phyloP scores from a whole-genome alignment of 2,888 invertebrate species.

The Pristionchus maxplancki region DNA sequence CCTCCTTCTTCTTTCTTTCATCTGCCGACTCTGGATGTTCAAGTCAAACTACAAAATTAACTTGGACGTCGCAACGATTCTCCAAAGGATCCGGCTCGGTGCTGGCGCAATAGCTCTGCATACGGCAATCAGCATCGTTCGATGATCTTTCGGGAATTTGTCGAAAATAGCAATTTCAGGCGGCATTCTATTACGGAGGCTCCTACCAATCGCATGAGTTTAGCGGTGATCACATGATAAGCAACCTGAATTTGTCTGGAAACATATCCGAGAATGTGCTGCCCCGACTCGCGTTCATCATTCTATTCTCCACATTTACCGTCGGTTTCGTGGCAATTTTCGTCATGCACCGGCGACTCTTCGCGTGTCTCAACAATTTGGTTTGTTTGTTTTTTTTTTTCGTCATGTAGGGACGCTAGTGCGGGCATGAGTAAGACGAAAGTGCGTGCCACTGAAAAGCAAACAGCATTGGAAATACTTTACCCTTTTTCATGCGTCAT shows the following conservation, averaged over 20 bases:
- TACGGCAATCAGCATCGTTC: background rate
- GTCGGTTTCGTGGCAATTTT: background rate
- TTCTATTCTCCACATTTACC: background rate
- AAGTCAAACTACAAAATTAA: background rate
- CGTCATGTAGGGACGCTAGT: too few species aligned
- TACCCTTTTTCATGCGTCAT: too few species aligned
- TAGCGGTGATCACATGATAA: background rate
- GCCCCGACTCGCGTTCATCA: background rate
- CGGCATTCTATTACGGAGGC: background rate
- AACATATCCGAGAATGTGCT: background rate
- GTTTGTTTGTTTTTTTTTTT: background rate
- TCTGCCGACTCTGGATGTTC: background rate
- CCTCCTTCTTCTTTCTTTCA: background rate
- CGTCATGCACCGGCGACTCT: background rate
- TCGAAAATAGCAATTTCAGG: background rate
- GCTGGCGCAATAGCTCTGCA: background rate
- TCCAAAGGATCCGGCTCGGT: background rate
- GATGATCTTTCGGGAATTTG: background rate
- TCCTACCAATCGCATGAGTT: background rate
- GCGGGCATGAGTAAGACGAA: too few species aligned
- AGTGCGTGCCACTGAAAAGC: too few species aligned
- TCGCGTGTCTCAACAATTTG: background rate
- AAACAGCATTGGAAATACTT: too few species aligned
- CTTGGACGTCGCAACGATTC: background rate
- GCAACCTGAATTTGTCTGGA: background rate